Evolutionary conservation across 1,140 invertebrate species (phyloP).

Genomic region (Zaprionus nigranus): DNA sequence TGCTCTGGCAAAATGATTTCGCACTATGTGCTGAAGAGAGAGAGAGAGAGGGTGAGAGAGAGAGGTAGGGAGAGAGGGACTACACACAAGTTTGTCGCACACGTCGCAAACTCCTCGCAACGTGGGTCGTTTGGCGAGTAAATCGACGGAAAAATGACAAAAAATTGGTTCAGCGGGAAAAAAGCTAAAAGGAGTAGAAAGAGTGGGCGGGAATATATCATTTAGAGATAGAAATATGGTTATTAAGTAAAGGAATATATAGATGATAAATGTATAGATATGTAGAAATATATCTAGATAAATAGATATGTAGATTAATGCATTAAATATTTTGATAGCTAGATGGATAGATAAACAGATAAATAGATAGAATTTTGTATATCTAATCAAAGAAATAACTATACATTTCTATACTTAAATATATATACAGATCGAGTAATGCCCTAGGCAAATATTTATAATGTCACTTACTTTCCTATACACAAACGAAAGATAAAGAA

Average conservation of each 20-base stretch:
- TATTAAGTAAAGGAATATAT: too few relatives aligned
- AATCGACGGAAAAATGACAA: neutral
- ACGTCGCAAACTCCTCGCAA: neutral
- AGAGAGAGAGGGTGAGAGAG: neutral
- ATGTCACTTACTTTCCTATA: too few relatives aligned
- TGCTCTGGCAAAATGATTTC: slow-evolving; percentile 26
- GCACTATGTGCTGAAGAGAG: neutral
- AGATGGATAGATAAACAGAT: neutral
- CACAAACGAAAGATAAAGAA: too few relatives aligned
- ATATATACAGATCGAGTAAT: too few relatives aligned
- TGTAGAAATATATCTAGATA: too few relatives aligned
- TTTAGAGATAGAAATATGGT: neutral
- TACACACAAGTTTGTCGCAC: neutral
- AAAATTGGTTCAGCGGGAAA: neutral
- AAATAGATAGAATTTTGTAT: neutral
- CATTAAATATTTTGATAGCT: too few relatives aligned
- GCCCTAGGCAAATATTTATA: too few relatives aligned
- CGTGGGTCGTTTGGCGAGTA: slow-evolving; percentile 4
- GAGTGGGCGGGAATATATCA: neutral
- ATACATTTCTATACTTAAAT: too few relatives aligned
- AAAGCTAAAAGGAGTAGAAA: neutral
- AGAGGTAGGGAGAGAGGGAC: neutral
- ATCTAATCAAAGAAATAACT: too few relatives aligned
- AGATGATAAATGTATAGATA: too few relatives aligned
- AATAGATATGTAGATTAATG: too few relatives aligned